Percentiles rank a stretch among this genome's conserved stretches.
These are phyloP conservation scores for Tangara arthus DNA, from an alignment of 2,797 vertebrate genomes.

Conservation along the genomic window DNA sequence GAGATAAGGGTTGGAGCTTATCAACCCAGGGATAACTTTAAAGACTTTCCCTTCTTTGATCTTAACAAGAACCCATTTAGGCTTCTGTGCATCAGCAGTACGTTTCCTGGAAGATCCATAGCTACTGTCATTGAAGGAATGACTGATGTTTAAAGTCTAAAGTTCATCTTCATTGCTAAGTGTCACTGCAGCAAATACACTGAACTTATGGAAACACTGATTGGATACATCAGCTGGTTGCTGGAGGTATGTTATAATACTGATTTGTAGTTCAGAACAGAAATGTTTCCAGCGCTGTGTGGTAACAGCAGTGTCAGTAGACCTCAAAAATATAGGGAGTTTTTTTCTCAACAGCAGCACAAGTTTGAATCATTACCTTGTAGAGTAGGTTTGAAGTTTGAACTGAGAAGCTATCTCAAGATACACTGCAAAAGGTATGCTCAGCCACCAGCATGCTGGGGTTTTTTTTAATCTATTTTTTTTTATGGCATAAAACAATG, in stretches of 20 bases:
- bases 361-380: not conserved
- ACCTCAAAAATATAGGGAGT: not conserved
- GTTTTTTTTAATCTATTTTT: not conserved
- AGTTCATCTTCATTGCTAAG: not conserved
- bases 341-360: not conserved
- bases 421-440: not conserved
- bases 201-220: not conserved
- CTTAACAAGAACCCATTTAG: not conserved
- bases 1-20: not conserved
- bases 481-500: not conserved
- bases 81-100: not conserved
- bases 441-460: rapidly evolving
- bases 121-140: not conserved
- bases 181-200: not conserved
- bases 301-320: not conserved
- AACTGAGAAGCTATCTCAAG: not conserved
- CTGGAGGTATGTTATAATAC: not conserved
- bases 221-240: not conserved
- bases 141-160: not conserved
- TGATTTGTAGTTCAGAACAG: not conserved
- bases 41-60: not conserved
- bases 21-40: not conserved
- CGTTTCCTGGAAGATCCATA: not conserved
- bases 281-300: not conserved
- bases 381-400: not conserved